phyloP scores from a whole-genome alignment of 2,113 vertebrate genomes.

The Sylvia atricapilla region DNA sequence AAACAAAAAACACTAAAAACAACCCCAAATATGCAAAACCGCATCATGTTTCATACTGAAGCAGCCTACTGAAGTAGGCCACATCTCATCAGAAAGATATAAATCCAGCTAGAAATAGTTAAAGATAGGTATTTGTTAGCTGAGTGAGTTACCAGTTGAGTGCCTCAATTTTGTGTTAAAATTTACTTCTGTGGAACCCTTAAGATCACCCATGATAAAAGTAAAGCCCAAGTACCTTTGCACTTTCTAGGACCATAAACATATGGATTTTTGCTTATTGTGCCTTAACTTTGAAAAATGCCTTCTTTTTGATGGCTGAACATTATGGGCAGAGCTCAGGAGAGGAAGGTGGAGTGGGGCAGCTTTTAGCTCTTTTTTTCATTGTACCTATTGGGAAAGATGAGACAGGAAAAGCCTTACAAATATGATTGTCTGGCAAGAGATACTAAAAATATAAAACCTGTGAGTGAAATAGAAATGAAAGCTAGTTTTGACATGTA shows the following conservation, averaged over 20 bases:
- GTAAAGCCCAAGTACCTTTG: not conserved
- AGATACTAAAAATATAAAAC: too few relatives aligned
- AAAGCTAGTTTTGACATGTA: too few relatives aligned
- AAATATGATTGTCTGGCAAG: too few relatives aligned
- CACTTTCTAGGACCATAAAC: not conserved
- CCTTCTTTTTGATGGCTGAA: not conserved
- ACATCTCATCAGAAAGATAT: not conserved
- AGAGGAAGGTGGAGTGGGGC: not conserved
- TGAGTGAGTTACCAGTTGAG: not conserved
- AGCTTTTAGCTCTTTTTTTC: not conserved
- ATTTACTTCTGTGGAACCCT: not conserved
- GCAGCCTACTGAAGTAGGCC: not conserved
- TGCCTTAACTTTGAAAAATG: not conserved
- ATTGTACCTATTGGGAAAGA: not conserved
- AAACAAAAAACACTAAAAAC: too few relatives aligned
- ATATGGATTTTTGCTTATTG: not conserved
- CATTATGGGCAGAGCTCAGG: not conserved
- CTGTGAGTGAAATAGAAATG: too few relatives aligned
- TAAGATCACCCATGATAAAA: not conserved
- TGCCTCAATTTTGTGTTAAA: not conserved
- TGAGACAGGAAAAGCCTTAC: too few relatives aligned
- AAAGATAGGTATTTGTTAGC: not conserved
- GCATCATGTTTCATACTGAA: not conserved
- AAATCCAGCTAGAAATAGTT: not conserved
- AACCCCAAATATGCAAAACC: not conserved